These are phyloP conservation scores for Peromyscus eremicus DNA, from an alignment of 2,797 vertebrate species.

Conservation along the genomic window DNA sequence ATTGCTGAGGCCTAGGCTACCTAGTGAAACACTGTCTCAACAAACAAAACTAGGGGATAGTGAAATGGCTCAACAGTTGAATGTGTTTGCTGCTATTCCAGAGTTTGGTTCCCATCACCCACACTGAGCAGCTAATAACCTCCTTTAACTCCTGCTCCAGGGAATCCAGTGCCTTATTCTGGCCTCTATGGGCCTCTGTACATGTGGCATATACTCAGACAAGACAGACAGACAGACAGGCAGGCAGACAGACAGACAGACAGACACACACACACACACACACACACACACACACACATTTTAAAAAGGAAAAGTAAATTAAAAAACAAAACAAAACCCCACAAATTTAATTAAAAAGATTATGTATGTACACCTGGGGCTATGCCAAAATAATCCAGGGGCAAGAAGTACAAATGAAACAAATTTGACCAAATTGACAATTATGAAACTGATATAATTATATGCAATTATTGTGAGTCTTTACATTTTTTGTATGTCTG, in stretches of 20 bases:
- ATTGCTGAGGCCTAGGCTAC: background rate
- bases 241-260: too few species aligned
- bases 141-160: background rate
- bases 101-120: background rate
- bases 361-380: background rate
- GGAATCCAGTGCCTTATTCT: background rate
- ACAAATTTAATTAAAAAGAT: background rate
- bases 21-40: background rate
- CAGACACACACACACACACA: too few species aligned
- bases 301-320: background rate
- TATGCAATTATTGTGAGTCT: background rate
- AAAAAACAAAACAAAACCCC: background rate
- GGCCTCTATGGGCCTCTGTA: background rate
- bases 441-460: background rate
- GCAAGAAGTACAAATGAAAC: slow-evolving; percentile 8
- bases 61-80: background rate
- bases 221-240: background rate
- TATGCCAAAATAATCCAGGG: slow-evolving; percentile 48
- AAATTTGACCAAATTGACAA: slow-evolving; percentile 27
- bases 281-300: background rate
- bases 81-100: background rate
- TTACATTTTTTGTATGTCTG: background rate
- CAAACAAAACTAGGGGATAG: background rate
- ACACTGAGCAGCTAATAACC: background rate
- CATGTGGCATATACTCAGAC: background rate